A percentile compares a stretch with the other conserved stretches of the same genome.
phyloP scores from a whole-genome alignment of 1,140 invertebrate species.

The Zaprionus davidi region DNA sequence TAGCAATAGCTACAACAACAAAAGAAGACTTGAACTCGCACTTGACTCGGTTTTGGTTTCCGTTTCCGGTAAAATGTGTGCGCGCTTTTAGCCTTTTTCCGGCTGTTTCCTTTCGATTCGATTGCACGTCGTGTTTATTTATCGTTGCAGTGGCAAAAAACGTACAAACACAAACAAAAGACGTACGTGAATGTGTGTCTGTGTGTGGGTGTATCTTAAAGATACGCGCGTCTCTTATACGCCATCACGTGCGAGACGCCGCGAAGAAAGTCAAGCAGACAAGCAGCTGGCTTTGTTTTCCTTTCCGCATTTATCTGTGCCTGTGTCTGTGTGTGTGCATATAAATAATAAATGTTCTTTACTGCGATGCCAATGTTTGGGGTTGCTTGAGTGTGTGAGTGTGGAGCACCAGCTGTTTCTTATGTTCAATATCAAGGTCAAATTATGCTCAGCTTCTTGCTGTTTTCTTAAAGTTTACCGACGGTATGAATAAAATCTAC shows the following conservation, averaged over 20 bases:
- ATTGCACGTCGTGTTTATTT: conserved; percentile 67
- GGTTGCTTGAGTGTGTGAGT: conserved; percentile 33
- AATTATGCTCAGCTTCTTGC: conserved; percentile 27
- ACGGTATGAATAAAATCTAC: neutral
- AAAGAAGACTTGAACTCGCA: conserved; percentile 50
- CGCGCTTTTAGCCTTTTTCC: conserved; percentile 68
- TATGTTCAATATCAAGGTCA: conserved; percentile 78
- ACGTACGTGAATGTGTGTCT: conserved; percentile 29
- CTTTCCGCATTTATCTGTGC: conserved; percentile 37
- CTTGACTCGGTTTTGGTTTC: conserved; percentile 68
- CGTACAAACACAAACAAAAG: conserved; percentile 41
- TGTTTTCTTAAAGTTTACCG: conserved; percentile 7
- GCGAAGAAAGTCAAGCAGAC: conserved; percentile 46
- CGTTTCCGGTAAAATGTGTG: conserved; percentile 68
- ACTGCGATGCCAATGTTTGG: conserved; percentile 21
- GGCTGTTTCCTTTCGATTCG: conserved; percentile 46
- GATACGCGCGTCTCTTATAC: conserved; percentile 60
- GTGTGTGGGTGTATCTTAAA: conserved; percentile 53
- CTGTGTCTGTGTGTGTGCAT: conserved; percentile 42
- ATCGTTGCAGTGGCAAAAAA: conserved; percentile 52
- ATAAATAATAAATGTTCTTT: conserved; percentile 78
- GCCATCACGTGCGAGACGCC: conserved; percentile 59
- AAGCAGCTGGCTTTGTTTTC: conserved; percentile 73
- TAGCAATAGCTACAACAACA: conserved; percentile 41
- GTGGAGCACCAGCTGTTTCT: conserved; percentile 71